A percentile compares a stretch with the other conserved stretches of the same genome.
Evolutionary conservation across 2,113 vertebrate genomes (phyloP).

Genomic region (Odobenus rosmarus): DNA sequence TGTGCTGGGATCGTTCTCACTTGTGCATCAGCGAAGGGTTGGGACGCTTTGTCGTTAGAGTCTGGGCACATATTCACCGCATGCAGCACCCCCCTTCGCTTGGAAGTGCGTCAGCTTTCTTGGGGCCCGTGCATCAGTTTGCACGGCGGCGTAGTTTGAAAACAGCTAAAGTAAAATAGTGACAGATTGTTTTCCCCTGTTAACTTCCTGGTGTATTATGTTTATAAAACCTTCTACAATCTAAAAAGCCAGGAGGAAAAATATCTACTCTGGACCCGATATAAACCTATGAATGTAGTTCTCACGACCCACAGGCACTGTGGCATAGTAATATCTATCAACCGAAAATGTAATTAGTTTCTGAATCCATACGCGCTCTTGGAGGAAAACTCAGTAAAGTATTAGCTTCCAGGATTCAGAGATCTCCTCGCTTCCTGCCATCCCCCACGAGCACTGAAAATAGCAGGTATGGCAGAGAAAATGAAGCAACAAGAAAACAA

Average conservation of each 20-base stretch:
- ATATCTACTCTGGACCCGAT: not conserved
- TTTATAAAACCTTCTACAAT: not conserved
- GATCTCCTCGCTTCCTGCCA: not conserved
- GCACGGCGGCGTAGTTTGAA: not conserved
- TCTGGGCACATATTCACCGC: not conserved
- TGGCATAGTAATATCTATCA: no score
- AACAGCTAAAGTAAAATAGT: not conserved
- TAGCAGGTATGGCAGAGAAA: not conserved
- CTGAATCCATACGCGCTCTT: not conserved
- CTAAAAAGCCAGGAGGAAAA: not conserved
- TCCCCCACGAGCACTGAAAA: not conserved
- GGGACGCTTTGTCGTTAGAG: not conserved
- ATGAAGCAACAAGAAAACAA: slow-evolving; percentile 64
- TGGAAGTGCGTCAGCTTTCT: no score
- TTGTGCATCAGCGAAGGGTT: not conserved
- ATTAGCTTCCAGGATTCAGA: not conserved
- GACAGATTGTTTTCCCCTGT: no score
- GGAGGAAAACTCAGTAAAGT: not conserved
- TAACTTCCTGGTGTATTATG: not conserved
- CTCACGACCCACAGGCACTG: accelerated
- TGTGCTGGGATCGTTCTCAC: accelerated
- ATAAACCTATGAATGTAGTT: not conserved
- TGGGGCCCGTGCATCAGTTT: not conserved
- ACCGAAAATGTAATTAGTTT: not conserved
- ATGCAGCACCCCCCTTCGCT: not conserved